These are phyloP conservation scores for Panzeria rudis DNA, from an alignment of 2,888 invertebrate species.

Conservation along the genomic window DNA sequence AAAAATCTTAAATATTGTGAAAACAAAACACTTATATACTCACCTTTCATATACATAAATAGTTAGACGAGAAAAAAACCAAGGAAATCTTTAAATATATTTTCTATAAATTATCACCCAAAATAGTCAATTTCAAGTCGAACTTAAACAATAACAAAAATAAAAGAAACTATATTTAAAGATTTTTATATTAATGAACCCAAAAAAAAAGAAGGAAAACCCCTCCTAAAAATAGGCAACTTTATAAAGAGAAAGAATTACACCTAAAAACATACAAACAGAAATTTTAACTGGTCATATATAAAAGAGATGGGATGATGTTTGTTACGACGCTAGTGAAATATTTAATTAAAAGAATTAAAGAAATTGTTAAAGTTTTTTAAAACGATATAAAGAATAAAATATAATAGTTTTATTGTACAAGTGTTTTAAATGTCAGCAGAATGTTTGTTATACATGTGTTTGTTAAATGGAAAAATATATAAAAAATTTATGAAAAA, in stretches of 20 bases:
- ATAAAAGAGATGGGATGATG: not conserved
- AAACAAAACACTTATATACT: slow-evolving; percentile 41
- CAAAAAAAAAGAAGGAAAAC: not conserved
- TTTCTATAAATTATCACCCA: slow-evolving; percentile 20
- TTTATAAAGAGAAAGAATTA: slow-evolving; percentile 14
- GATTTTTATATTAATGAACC: slow-evolving; percentile 35
- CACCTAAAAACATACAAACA: slow-evolving; percentile 35
- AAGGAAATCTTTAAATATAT: slow-evolving; percentile 50
- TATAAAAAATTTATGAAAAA: slow-evolving; percentile 35
- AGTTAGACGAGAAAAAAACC: slow-evolving; percentile 1
- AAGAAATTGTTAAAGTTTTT: slow-evolving; percentile 67
- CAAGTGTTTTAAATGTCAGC: slow-evolving; percentile 71
- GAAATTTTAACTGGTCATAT: slow-evolving; percentile 42
- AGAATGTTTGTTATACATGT: slow-evolving; percentile 70
- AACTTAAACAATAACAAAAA: slow-evolving; percentile 29
- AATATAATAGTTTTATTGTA: slow-evolving; percentile 59
- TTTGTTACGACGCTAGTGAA: slow-evolving; percentile 50
- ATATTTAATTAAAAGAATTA: slow-evolving; percentile 50
- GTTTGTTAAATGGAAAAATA: slow-evolving; percentile 64
- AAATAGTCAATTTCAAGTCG: slow-evolving; percentile 53
- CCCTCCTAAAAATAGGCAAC: slow-evolving; percentile 57
- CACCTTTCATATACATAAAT: slow-evolving; percentile 60
- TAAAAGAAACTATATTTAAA: slow-evolving; percentile 36
- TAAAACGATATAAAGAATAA: slow-evolving; percentile 21
- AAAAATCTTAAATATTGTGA: slow-evolving; percentile 39